These are phyloP conservation scores for Epizoanthus stellaris DNA, from an alignment of 92 coral and sea anemone species.

Conservation along the genomic window DNA sequence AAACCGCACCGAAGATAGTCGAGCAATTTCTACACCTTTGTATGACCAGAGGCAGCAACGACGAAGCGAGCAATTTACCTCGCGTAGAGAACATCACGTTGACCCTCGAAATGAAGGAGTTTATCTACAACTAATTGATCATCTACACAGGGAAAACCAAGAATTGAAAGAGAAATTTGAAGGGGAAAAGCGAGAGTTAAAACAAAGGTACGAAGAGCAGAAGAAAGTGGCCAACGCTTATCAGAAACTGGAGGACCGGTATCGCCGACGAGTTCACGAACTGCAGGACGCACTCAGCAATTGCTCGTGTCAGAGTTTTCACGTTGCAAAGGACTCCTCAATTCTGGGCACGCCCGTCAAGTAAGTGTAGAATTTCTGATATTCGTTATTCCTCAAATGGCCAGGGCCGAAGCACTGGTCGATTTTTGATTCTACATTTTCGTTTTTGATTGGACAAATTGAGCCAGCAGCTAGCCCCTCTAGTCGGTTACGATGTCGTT, in stretches of 20 bases:
- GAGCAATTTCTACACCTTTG: background rate
- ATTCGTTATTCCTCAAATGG: background rate
- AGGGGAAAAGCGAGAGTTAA: conserved; percentile 81
- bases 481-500: too few relatives aligned
- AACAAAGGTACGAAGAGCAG: conserved; percentile 93
- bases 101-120: conserved; percentile 63
- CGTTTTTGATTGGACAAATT: background rate
- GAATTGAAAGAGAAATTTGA: conserved; percentile 79
- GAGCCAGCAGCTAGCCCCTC: too few relatives aligned
- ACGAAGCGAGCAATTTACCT: conserved; percentile 4
- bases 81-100: background rate
- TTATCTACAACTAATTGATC: conserved; percentile 72
- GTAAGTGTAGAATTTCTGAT: conserved; percentile 40
- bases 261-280: conserved; percentile 93
- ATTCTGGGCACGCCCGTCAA: conserved; percentile 38
- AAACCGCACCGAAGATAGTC: background rate
- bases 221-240: conserved; percentile 98
- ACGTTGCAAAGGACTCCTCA: conserved; percentile 45
- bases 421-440: background rate
- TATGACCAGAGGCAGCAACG: conserved; percentile 11
- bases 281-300: conserved; percentile 89
- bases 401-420: background rate
- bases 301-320: conserved; percentile 83
- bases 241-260: conserved; percentile 98
- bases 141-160: conserved; percentile 72